Base-by-base conservation (phyloP, 1,140 invertebrate species). In the Laupala kohalensis region DNA sequence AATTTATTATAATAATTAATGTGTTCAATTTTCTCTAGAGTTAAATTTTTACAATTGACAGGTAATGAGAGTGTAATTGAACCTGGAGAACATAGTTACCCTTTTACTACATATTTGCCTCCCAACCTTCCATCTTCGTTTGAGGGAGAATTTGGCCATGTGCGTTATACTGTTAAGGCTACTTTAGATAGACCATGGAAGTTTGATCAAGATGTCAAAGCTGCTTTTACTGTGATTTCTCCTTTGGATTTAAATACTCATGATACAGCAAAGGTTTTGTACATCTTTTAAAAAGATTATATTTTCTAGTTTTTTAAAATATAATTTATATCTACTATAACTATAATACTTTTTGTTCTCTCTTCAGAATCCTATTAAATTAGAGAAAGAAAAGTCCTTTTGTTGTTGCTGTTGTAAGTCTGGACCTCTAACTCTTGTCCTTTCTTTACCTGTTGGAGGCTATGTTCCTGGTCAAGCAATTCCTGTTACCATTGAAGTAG, bases 171-270 rank as follows among this genome's bases (percentile, higher is more conserved):
- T 28, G 83, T 93, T 3, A 94, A 93, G 81, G 92, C 92, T 4
- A 90, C 87, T 5, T 79, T 95, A 67, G 92, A 94, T 80, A 85
- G 92, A 25, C 92, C 92, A 62, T 94, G 92, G 92, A 91, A 91
- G 73, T 92, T 93, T 78, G 92, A 95, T 81, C 89, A 93, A 76
- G 91, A 93, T 76, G 88, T 87, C 66, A 94, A 94, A 83, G 88
- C 87, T 81, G 88, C 90, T 3, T 94, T 95, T 76, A 94, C 91
- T 19, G 90, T 96, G 13, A 87, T 94, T 25, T 88, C 90, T 74
- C 87, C 91, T 24, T 85, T 93, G 73, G 92, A 96, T 82, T 85
- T 95, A 69, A 95, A 95, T 83, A 53, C 30, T 68, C 71, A 72
- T 25, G 28, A 25, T 24, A 72, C 71, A 29, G 71, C 71, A 62